These are phyloP conservation scores for Cariama cristata DNA, from an alignment of 2,113 vertebrate genomes.

Conservation along the genomic window DNA sequence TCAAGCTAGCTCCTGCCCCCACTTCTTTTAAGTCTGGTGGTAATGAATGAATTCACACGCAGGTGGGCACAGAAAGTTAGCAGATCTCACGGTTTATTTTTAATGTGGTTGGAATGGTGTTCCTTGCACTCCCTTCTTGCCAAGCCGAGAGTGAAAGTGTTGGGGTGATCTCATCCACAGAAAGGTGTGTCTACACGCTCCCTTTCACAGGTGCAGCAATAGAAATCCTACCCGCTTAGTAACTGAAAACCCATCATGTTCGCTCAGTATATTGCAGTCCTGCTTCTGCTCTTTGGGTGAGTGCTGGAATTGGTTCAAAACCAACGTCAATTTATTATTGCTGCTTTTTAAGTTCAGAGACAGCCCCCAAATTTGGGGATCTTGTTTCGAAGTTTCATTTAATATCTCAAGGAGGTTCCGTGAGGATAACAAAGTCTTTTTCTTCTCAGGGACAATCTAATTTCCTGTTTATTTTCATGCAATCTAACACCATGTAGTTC, in stretches of 20 bases:
- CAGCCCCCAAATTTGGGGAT: background rate
- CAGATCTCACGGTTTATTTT: slow-evolving; percentile 46
- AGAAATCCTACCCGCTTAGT: background rate
- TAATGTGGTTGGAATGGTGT: background rate
- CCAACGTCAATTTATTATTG: background rate
- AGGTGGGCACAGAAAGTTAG: slow-evolving; percentile 44
- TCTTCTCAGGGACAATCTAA: background rate
- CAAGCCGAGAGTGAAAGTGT: slow-evolving; percentile 42
- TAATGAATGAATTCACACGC: slow-evolving; percentile 51
- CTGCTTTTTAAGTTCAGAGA: background rate
- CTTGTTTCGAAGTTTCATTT: background rate
- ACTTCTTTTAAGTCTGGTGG: slow-evolving; percentile 53
- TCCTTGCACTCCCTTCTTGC: background rate
- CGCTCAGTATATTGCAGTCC: background rate
- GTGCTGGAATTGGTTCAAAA: background rate
- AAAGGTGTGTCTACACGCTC: slow-evolving; percentile 10
- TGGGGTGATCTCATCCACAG: slow-evolving; percentile 61
- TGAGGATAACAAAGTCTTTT: background rate
- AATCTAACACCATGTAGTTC: background rate
- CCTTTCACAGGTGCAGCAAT: slow-evolving; percentile 60
- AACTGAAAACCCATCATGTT: background rate
- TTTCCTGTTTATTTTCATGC: background rate
- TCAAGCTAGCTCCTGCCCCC: background rate
- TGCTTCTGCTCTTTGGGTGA: background rate
- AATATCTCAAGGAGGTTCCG: background rate